Evolutionary conservation across 2,113 vertebrate species (phyloP).

Genomic region (Gopherus flavomarginatus): DNA sequence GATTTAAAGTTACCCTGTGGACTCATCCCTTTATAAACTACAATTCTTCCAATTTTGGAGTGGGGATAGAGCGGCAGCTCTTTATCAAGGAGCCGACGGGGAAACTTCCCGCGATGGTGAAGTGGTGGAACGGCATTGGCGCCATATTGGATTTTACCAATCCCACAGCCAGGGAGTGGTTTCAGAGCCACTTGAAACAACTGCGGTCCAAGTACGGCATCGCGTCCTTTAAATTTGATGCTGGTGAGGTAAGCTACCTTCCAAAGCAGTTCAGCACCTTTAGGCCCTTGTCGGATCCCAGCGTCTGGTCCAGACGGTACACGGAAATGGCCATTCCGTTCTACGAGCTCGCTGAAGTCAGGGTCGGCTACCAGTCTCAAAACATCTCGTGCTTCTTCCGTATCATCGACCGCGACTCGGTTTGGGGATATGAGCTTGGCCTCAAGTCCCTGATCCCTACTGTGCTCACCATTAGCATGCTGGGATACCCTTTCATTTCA

Average conservation of each 20-base stretch:
- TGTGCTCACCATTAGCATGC: constrained; percentile 93
- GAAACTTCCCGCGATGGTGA: constrained; percentile 85
- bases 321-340: constrained; percentile 93
- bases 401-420: constrained; percentile 91
- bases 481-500: constrained; percentile 92
- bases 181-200: constrained; percentile 84
- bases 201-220: constrained; percentile 88
- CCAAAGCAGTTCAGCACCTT: constrained; percentile 91
- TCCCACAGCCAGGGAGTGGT: constrained; percentile 90
- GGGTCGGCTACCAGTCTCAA: constrained; percentile 93
- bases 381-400: constrained; percentile 96
- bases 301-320: constrained; percentile 92
- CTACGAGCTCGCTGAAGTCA: constrained; percentile 90
- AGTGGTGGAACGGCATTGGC: constrained; percentile 95
- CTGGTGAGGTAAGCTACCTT: constrained; percentile 93
- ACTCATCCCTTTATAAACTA: constrained; percentile 91
- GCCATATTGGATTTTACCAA: constrained; percentile 95
- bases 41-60: constrained; percentile 86
- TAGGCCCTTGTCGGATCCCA: constrained; percentile 87
- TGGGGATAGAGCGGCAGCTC: constrained; percentile 84
- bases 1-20: constrained; percentile 91
- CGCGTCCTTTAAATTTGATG: constrained; percentile 94
- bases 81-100: constrained; percentile 88
- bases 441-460: constrained; percentile 95
- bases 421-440: constrained; percentile 95